Evolutionary conservation across 2,113 vertebrate species (phyloP), one percentile per base, ranked within the genome.

Genomic region (Odontesthes bonariensis): DNA sequence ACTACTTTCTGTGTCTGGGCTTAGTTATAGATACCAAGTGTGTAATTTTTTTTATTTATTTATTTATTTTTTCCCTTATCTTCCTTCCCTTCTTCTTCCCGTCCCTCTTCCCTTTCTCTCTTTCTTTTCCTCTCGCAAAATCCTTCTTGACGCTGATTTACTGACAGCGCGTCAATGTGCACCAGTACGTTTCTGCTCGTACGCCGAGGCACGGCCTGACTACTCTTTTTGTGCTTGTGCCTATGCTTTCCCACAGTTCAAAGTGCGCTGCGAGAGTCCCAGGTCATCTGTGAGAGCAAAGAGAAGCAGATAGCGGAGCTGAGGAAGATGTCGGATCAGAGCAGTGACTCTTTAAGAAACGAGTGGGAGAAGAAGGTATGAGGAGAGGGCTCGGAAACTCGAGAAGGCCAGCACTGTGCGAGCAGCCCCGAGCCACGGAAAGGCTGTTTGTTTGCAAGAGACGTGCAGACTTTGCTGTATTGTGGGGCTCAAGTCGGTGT

Each of bases 311-410:
- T 99, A 64, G 55, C 70, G 16, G 97, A 99, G 91, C 90, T 99
- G 80, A 98, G 95, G 93, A 99, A 96, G 89, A 94, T 97, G 89
- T 95, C 94, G 59, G 96, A 97, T 81, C 96, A 97, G 75, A 98
- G 95, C 81, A 64, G 72, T 4, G 96, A 97, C 38, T 95, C 89
- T 77, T 77, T 98, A 86, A 97, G 94, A 90, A 97, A 96, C 1
- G 96, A 97, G 61, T 98, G 96, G 95, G 97, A 98, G 90, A 98
- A 96, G 87, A 98, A 95, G 96, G 97, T 98, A 94, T 83, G 86
- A 75, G 75, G 64, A 81, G 19, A 80, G 69, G 82, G 53, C 72
- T 81, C 63, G 69, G 42, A 72, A 63, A 44, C 73, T 75, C 59
- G n/a, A 81, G 59, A 68, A 69, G 72, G 60, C 76, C 69, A 63